phyloP scores from a whole-genome alignment of 2,113 vertebrate genomes.

The Saguinus imperator region DNA sequence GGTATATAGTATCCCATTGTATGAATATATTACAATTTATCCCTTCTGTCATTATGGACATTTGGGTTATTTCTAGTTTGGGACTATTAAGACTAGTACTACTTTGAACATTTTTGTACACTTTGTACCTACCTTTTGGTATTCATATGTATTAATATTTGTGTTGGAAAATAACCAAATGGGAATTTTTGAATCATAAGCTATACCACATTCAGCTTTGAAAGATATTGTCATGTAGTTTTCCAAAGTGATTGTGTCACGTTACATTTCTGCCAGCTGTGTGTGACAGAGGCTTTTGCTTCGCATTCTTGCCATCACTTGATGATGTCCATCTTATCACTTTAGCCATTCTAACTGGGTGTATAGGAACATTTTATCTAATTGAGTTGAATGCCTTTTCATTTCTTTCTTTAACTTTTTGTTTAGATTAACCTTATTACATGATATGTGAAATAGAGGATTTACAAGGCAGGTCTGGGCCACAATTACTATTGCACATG shows the following conservation, averaged over 20 bases:
- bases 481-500: neutral
- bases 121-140: neutral
- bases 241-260: neutral
- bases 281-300: neutral
- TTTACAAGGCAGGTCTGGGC: neutral
- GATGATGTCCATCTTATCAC: neutral
- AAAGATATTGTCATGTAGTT: neutral
- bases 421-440: slow-evolving; percentile 18
- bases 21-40: neutral
- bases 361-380: neutral
- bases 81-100: neutral
- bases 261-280: neutral
- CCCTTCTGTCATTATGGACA: neutral
- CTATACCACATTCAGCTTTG: neutral
- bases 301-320: neutral
- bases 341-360: neutral
- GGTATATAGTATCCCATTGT: neutral
- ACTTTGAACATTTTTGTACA: neutral
- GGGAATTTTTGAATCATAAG: neutral
- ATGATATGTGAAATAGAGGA: neutral
- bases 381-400: neutral
- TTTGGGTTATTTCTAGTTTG: neutral
- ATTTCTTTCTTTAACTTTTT: neutral
- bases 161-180: slow-evolving; percentile 1
- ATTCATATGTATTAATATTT: neutral